Evolutionary conservation across 2,113 vertebrate species (phyloP), one percentile per base, ranked within the genome.

Genomic region (Tragelaphus strepsiceros): DNA sequence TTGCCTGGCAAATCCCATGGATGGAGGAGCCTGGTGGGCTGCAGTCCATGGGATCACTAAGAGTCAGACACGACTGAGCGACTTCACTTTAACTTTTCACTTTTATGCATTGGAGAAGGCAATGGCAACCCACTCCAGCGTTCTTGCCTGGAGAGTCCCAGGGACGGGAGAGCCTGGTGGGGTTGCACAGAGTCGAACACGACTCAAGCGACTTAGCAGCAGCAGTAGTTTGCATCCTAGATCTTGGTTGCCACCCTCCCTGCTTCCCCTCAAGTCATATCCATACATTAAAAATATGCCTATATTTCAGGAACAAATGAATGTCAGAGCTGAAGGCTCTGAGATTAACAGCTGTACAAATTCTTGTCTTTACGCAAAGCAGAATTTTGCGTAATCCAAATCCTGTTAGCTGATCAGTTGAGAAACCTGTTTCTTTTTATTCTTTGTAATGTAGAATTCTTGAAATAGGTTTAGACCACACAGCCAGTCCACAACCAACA

Each of bases 381-480:
- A 80, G 56, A 19, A 59, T 77, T 84, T 84, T 80, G 58, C 46
- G 22, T 53, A 56, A 94, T 83, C 90, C 82, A 85, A 90, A 78
- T 90, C 83, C 93, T 92, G 80, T 97, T 95, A 96, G 93, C 43
- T 58, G 78, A 87, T 56, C 58, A 67, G 30, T 71, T 89, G 95
- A 96, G 94, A 96, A 93, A 83, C 80, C 61, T 89, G 71, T 26
- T 92, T 59, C 80, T 46, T 64, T 1, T 49, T 28, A 4, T 10
- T 30, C 16, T 13, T 71, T 43, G 22, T 59, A 93, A 81, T 88
- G 14, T 61, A 89, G 71, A 88, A 85, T 96, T 94, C 32, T 97
- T 91, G 58, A 96, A 82, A 64, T 56, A 30, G 10, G 62, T 67
- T 97, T 93, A 78, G 94, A 97, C 90, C 92, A 97, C 95, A 96